Evolutionary conservation across 2,797 vertebrate species (phyloP).

Genomic region (Microhierax caerulescens): DNA sequence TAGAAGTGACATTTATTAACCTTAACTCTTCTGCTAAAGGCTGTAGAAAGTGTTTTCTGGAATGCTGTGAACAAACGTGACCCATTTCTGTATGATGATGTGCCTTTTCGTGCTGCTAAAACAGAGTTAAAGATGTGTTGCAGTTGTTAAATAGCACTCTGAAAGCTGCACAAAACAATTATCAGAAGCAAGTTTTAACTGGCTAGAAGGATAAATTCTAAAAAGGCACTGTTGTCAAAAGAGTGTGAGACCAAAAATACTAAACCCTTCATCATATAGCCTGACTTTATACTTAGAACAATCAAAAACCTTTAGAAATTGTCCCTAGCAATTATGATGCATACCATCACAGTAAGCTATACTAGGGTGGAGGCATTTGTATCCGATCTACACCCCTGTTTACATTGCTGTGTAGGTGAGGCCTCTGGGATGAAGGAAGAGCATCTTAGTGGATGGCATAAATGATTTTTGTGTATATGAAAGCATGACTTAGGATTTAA

Average conservation of each 20-base stretch:
- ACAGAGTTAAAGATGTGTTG: not conserved
- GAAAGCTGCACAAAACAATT: not conserved
- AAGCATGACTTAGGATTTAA: not conserved
- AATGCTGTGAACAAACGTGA: not conserved
- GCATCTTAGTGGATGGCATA: not conserved
- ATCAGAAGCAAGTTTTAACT: not conserved
- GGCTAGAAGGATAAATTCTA: not conserved
- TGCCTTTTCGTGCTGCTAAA: not conserved
- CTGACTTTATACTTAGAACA: not conserved
- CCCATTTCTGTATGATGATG: not conserved
- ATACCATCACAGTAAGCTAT: not conserved
- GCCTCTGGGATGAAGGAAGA: not conserved
- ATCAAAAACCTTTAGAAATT: not conserved
- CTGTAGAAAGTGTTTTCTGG: not conserved
- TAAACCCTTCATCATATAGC: not conserved
- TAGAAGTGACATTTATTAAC: not conserved
- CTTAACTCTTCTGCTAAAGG: not conserved
- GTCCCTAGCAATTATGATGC: not conserved
- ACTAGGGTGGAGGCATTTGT: not conserved
- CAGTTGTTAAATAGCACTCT: not conserved
- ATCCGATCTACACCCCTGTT: constrained; percentile 43
- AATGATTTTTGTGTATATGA: not conserved
- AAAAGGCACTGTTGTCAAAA: not conserved
- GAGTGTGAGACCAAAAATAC: not conserved
- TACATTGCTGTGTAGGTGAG: not conserved